phyloP scores from a whole-genome alignment of 2,888 invertebrate species.

The Lochmaea crataegi region DNA sequence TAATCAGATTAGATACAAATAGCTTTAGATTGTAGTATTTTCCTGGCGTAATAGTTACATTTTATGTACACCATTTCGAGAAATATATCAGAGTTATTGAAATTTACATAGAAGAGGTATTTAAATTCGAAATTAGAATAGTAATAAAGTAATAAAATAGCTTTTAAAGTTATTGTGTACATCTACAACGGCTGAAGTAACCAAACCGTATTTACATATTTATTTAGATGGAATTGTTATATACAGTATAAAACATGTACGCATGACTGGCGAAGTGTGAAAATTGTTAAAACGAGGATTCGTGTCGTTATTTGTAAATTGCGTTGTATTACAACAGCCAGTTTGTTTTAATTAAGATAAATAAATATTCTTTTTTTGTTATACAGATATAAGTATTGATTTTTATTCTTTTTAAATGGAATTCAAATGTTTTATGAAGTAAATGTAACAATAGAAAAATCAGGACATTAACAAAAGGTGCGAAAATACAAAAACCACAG shows the following conservation, averaged over 20 bases:
- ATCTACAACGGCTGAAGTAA: conserved; percentile 58
- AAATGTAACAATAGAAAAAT: too few species aligned
- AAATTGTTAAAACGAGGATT: conserved; percentile 59
- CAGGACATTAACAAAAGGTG: too few species aligned
- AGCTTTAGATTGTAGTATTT: conserved; percentile 32
- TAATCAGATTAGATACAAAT: conserved; percentile 33
- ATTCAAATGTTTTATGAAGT: neutral
- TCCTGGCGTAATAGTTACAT: conserved; percentile 56
- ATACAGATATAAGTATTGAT: neutral
- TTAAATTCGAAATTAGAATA: conserved; percentile 64
- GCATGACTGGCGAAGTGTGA: conserved; percentile 61
- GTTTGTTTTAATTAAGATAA: conserved; percentile 40
- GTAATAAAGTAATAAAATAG: conserved; percentile 65
- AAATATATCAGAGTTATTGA: conserved; percentile 59
- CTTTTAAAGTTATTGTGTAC: conserved; percentile 62
- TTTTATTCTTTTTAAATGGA: neutral
- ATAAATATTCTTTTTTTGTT: conserved; percentile 5
- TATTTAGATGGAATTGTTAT: conserved; percentile 57
- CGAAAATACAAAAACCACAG: too few species aligned
- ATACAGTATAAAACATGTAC: conserved; percentile 60
- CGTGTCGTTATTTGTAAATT: conserved; percentile 50
- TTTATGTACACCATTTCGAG: conserved; percentile 59
- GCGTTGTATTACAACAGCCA: conserved; percentile 39
- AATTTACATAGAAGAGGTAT: conserved; percentile 65
- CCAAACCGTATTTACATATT: conserved; percentile 61